Evolutionary conservation across 2,113 vertebrate genomes (phyloP).

Genomic region (Holacanthus passer): DNA sequence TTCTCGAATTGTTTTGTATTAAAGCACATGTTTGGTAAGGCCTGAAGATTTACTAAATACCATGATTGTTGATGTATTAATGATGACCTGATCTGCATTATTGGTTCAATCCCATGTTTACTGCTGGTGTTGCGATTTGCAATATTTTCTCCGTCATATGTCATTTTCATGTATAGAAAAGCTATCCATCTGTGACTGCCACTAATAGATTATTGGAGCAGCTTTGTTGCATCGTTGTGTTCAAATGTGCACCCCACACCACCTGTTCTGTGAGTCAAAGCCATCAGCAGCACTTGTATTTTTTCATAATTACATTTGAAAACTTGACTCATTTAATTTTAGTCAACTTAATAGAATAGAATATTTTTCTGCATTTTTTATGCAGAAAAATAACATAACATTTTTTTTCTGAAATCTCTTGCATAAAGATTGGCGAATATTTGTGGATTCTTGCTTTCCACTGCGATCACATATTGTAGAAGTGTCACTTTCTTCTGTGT

Average conservation of each 20-base stretch:
- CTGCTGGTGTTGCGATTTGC: not conserved
- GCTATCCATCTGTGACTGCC: not conserved
- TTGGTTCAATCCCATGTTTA: not conserved
- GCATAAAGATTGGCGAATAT: not conserved
- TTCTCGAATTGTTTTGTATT: not conserved
- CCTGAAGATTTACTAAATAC: not conserved
- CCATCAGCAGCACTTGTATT: not conserved
- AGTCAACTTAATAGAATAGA: not conserved
- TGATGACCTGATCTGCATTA: not conserved
- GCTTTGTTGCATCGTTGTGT: not conserved
- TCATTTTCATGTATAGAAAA: not conserved
- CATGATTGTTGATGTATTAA: not conserved
- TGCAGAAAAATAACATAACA: too few relatives aligned
- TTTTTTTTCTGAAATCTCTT: not conserved
- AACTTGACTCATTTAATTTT: not conserved
- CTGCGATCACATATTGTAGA: not conserved
- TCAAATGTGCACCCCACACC: not conserved
- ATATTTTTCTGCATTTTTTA: too few relatives aligned
- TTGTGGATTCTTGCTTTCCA: not conserved
- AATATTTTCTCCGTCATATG: not conserved
- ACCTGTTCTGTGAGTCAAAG: not conserved
- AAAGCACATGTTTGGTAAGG: not conserved
- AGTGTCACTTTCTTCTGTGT: not conserved
- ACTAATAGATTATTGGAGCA: too few relatives aligned
- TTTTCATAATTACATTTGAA: not conserved